Evolutionary conservation across 2,888 invertebrate species (phyloP).

Genomic region (Siphlonurus alternatus): DNA sequence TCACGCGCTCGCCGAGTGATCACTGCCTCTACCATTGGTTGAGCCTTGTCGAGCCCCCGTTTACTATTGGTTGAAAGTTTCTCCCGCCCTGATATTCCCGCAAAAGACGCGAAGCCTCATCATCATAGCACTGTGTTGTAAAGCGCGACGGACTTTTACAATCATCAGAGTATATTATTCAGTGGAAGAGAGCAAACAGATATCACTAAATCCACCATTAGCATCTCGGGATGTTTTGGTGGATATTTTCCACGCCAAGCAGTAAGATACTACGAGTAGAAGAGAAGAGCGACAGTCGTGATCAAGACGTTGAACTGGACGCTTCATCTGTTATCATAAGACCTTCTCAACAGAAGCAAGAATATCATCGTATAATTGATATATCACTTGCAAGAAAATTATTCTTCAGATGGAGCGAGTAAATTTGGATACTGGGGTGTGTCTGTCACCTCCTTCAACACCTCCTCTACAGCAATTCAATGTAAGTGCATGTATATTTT

Average conservation of each 20-base stretch:
- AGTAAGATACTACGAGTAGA: neutral
- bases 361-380: neutral
- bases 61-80: conserved; percentile 35
- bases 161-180: neutral
- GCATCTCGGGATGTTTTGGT: neutral
- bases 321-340: neutral
- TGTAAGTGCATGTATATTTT: neutral
- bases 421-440: conserved; percentile 10
- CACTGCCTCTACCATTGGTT: conserved; percentile 40
- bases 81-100: conserved; percentile 20
- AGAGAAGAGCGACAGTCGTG: neutral
- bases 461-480: conserved; percentile 41
- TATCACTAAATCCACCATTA: neutral
- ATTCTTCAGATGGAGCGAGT: conserved; percentile 13
- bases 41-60: conserved; percentile 50
- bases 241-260: neutral
- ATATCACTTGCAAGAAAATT: conserved; percentile 16
- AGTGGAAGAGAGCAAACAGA: neutral
- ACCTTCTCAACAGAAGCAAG: neutral
- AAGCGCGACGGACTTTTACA: neutral
- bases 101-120: conserved; percentile 8
- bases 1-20: conserved; percentile 65
- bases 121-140: neutral
- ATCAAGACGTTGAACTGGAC: neutral
- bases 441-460: conserved; percentile 51